phyloP scores from a whole-genome alignment of 2,113 vertebrate species.

The Urocynchramus pylzowi region DNA sequence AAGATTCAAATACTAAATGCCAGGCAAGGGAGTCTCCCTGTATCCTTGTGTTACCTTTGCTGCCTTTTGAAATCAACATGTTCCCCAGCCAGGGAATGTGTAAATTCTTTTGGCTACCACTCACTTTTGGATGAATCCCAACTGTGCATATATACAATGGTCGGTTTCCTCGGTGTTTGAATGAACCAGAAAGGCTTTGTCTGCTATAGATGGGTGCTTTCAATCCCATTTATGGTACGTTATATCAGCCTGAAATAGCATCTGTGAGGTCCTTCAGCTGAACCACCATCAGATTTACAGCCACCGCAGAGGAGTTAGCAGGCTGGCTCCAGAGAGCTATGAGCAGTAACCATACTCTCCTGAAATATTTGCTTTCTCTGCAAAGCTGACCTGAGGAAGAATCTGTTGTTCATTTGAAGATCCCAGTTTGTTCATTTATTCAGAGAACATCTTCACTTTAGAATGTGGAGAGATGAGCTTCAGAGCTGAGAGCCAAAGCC shows the following conservation, averaged over 20 bases:
- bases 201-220: constrained; percentile 31
- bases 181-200: constrained; percentile 43
- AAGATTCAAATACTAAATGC: background rate
- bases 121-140: constrained; percentile 49
- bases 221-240: constrained; percentile 44
- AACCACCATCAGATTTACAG: constrained; percentile 50
- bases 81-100: background rate
- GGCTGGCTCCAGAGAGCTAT: constrained; percentile 46
- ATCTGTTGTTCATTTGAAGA: constrained; percentile 22
- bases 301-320: constrained; percentile 25
- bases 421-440: constrained; percentile 18
- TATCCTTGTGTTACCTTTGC: constrained; percentile 39
- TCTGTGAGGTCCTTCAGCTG: constrained; percentile 21
- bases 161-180: background rate
- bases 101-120: constrained; percentile 32
- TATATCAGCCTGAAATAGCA: constrained; percentile 35
- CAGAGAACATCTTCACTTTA: background rate
- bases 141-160: background rate
- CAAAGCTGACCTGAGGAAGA: constrained; percentile 49
- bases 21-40: constrained; percentile 1
- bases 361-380: constrained; percentile 59
- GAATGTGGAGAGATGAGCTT: background rate
- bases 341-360: constrained; percentile 18
- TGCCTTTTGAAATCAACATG: constrained; percentile 31
- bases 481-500: background rate